Evolutionary conservation across 2,797 vertebrate genomes (phyloP).

Genomic region (Tauraco hartlaubi): DNA sequence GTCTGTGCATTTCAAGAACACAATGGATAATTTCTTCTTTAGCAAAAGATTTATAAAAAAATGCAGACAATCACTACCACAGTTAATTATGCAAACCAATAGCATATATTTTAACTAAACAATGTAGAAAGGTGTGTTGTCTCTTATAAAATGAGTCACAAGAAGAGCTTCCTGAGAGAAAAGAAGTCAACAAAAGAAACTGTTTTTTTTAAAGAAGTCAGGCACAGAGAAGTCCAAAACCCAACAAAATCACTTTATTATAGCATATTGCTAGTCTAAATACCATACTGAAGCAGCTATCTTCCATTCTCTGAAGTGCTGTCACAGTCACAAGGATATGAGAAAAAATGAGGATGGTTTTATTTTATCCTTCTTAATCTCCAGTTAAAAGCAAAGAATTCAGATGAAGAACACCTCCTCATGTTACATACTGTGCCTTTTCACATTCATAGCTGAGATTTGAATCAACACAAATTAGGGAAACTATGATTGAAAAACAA

Average conservation of each 20-base stretch:
- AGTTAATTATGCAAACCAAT: not conserved
- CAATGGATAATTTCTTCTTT: not conserved
- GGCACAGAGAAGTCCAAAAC: not conserved
- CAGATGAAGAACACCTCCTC: not conserved
- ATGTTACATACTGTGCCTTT: not conserved
- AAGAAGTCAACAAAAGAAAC: not conserved
- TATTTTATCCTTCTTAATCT: not conserved
- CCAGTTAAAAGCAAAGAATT: not conserved
- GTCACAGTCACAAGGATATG: not conserved
- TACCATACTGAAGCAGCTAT: not conserved
- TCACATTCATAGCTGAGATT: not conserved
- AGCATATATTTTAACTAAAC: not conserved
- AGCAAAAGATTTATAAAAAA: not conserved
- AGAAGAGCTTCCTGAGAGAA: not conserved
- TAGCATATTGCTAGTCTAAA: not conserved
- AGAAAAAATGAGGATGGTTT: not conserved
- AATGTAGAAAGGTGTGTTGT: not conserved
- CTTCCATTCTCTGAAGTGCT: not conserved
- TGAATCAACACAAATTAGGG: not conserved
- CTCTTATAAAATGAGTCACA: not conserved
- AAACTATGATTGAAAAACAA: not conserved
- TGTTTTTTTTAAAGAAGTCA: not conserved
- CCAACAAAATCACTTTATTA: not conserved
- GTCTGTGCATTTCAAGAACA: not conserved
- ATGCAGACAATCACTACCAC: not conserved